Conservation (phyloP, 2,113 vertebrate genomes). For the Monopterus albus region DNA sequence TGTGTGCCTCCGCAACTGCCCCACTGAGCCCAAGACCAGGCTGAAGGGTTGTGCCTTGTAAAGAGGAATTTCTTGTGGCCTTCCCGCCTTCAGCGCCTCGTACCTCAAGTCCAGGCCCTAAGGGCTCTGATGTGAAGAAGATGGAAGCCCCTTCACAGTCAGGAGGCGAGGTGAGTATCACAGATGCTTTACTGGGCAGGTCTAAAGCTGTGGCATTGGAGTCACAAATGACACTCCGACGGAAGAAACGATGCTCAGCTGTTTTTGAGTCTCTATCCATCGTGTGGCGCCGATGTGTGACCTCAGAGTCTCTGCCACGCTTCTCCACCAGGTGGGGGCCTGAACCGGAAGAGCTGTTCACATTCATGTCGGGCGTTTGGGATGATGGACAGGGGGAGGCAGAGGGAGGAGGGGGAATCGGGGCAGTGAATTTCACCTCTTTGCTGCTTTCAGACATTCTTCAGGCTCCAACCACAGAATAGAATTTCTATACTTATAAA, state of each 20-base stretch:
- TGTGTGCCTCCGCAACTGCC: conserved; percentile 26
- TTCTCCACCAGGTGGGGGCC: conserved; percentile 88
- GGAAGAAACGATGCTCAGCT: conserved; percentile 95
- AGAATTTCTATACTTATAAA: conserved; percentile 55
- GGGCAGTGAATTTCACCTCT: conserved; percentile 75
- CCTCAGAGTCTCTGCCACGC: conserved; percentile 78
- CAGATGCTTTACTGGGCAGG: conserved; percentile 88
- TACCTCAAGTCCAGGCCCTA: conserved; percentile 17
- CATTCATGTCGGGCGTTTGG: conserved; percentile 85
- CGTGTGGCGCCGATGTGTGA: conserved; percentile 93
- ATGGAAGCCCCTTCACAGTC: conserved; percentile 67
- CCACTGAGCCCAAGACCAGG: conserved; percentile 31
- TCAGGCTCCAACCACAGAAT: conserved; percentile 38
- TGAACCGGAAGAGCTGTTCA: conserved; percentile 91
- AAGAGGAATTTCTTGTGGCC: conserved; percentile 27
- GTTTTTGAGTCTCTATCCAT: conserved; percentile 96
- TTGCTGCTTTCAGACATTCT: conserved; percentile 80
- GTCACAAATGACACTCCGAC: conserved; percentile 97
- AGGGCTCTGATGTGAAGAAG: conserved; percentile 29
- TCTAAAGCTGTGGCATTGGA: conserved; percentile 95
- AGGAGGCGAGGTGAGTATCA: conserved; percentile 82
- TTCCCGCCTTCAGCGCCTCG: conserved; percentile 8
- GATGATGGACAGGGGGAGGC: conserved; percentile 77
- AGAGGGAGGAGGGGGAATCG: conserved; percentile 79
- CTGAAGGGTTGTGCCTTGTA: conserved; percentile 22